Evolutionary conservation across 2,797 vertebrate species (phyloP).

Genomic region (Okamejei kenojei): DNA sequence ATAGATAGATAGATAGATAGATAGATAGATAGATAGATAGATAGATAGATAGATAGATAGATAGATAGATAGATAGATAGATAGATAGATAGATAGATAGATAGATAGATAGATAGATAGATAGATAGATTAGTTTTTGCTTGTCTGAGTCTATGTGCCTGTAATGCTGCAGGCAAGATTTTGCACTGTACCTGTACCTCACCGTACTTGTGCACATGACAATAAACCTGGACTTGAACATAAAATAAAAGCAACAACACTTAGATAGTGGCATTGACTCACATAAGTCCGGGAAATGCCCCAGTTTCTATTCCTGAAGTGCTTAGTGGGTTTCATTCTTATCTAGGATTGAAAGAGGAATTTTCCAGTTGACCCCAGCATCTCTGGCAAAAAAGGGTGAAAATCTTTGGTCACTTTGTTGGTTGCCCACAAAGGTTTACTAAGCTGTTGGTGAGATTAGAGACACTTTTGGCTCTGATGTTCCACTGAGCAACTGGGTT

Average conservation of each 20-base stretch:
- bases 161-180: too few species aligned
- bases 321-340: background rate
- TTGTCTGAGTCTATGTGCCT: too few species aligned
- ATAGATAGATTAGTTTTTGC: too few species aligned
- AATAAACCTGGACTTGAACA: too few species aligned
- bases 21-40: too few species aligned
- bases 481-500: background rate
- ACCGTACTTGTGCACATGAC: too few species aligned
- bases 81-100: too few species aligned
- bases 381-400: background rate
- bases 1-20: too few species aligned
- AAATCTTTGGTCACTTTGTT: background rate
- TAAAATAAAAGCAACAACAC: background rate
- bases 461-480: background rate
- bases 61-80: too few species aligned
- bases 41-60: too few species aligned
- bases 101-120: too few species aligned
- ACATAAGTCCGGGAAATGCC: background rate
- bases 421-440: background rate
- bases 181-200: too few species aligned
- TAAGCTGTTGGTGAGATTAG: background rate
- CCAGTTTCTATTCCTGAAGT: background rate
- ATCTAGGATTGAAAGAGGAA: background rate
- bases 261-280: background rate
- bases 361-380: background rate